Percentiles rank a stretch among this genome's conserved stretches.
Conservation (phyloP, 92 coral and sea anemone species). For the Parazoanthus swiftii region DNA sequence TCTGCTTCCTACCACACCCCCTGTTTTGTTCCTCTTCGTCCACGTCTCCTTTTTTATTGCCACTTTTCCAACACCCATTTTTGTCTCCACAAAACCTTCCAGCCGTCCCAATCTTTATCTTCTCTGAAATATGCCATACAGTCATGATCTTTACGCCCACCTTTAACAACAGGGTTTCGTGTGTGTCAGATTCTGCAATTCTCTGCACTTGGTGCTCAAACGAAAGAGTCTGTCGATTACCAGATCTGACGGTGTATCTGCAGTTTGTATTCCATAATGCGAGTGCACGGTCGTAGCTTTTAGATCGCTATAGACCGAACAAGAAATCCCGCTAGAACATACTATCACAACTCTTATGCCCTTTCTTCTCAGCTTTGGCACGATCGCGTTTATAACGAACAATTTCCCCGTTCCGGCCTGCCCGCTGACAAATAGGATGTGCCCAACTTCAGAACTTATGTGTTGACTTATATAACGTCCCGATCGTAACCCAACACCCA, state of each 20-base stretch:
- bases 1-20: too few relatives aligned
- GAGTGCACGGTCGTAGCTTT: constrained; percentile 11
- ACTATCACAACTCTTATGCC: too few relatives aligned
- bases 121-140: too few relatives aligned
- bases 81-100: too few relatives aligned
- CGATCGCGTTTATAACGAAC: neutral
- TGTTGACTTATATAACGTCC: too few relatives aligned
- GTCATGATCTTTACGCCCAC: too few relatives aligned
- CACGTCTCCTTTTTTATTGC: too few relatives aligned
- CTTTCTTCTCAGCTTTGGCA: neutral
- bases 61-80: neutral
- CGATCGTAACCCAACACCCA: too few relatives aligned
- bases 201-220: neutral
- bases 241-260: constrained; percentile 34
- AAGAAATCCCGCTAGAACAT: too few relatives aligned
- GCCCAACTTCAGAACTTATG: neutral
- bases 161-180: neutral
- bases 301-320: too few relatives aligned
- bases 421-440: neutral
- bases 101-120: too few relatives aligned
- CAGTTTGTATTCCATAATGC: constrained; percentile 44
- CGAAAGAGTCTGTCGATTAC: constrained; percentile 1
- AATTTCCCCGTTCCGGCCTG: neutral
- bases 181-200: neutral
- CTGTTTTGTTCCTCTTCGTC: too few relatives aligned